phyloP scores from a whole-genome alignment of 2,888 invertebrate species.

The Microplitis manilae region DNA sequence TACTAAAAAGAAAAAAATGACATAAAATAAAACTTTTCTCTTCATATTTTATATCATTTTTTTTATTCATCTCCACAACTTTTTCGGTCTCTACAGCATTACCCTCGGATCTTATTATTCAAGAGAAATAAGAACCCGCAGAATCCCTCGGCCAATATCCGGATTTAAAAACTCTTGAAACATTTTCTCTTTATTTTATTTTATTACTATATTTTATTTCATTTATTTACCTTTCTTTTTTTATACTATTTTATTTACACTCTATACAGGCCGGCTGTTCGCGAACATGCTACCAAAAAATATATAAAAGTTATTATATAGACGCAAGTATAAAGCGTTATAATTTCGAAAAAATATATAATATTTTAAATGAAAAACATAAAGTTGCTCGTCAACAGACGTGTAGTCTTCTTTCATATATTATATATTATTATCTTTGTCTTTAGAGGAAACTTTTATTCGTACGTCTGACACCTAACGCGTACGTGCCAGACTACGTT shows the following conservation, averaged over 20 bases:
- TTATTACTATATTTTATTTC: neutral
- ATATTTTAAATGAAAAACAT: neutral
- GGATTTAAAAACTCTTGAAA: conserved; percentile 10
- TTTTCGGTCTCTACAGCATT: neutral
- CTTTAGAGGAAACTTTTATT: neutral
- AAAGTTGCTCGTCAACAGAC: neutral
- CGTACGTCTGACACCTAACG: neutral
- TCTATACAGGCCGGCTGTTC: neutral
- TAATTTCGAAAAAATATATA: neutral
- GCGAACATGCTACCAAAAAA: neutral
- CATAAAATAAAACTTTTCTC: conserved; percentile 9
- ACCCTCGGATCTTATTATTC: conserved; percentile 12
- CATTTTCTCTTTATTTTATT: conserved; percentile 14
- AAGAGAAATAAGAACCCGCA: conserved; percentile 2
- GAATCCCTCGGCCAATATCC: conserved; percentile 20
- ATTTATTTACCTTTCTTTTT: neutral
- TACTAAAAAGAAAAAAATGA: neutral
- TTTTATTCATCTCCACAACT: conserved; percentile 1
- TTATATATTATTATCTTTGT: neutral
- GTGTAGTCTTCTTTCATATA: neutral
- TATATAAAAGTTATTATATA: neutral
- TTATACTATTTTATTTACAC: neutral
- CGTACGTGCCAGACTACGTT: neutral
- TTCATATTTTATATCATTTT: conserved; percentile 13
- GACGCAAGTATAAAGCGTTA: neutral